Conservation (phyloP, 2,888 invertebrate genomes). For the Crematogaster levior region DNA sequence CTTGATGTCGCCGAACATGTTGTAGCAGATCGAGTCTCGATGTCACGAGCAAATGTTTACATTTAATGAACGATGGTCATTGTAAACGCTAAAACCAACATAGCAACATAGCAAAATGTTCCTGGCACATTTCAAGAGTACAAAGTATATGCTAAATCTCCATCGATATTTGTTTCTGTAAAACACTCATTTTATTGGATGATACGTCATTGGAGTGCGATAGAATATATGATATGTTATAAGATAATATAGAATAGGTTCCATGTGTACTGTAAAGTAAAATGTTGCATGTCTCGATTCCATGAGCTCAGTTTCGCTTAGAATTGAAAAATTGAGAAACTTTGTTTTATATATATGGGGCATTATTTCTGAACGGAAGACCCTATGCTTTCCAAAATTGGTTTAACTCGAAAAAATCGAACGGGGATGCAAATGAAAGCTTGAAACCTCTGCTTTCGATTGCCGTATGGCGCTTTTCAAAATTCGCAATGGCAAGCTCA, state of each 20-base stretch:
- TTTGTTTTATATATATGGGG: constrained; percentile 62
- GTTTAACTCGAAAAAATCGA: too few species aligned
- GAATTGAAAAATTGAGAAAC: constrained; percentile 78
- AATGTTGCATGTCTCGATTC: constrained; percentile 71
- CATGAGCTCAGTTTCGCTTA: constrained; percentile 66
- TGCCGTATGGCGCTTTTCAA: too few species aligned
- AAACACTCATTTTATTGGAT: neutral
- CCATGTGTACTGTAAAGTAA: constrained; percentile 62
- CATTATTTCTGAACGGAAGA: too few species aligned
- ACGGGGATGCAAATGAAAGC: too few species aligned
- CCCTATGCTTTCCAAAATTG: too few species aligned
- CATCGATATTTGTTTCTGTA: neutral
- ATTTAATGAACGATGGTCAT: constrained; percentile 27
- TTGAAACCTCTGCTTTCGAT: too few species aligned
- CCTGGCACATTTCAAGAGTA: neutral
- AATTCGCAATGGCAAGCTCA: too few species aligned
- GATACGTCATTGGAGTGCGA: constrained; percentile 48
- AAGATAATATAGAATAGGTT: constrained; percentile 74
- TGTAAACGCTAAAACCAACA: constrained; percentile 20
- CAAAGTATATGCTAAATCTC: constrained; percentile 16
- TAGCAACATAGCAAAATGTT: constrained; percentile 13
- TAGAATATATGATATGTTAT: constrained; percentile 59
- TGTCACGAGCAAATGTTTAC: constrained; percentile 36
- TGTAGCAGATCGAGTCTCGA: constrained; percentile 20
- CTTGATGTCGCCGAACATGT: constrained; percentile 8